Conservation (phyloP, 2,113 vertebrate genomes). For the Grallaria varia region DNA sequence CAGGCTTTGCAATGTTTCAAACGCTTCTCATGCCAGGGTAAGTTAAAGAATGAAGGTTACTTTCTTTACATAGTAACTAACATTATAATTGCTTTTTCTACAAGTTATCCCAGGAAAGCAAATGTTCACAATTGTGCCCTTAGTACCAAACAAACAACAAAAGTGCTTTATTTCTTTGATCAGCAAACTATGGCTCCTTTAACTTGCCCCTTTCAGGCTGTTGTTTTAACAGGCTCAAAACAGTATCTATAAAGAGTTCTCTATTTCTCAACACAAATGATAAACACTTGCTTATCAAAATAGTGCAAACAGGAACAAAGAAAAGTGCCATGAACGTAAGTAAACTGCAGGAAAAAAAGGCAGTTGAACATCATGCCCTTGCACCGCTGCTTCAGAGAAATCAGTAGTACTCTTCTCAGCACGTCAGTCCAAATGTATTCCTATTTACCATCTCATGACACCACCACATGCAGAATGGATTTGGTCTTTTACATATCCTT, state of each 20-base stretch:
- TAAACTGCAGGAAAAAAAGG: slow-evolving; percentile 14
- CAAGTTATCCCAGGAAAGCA: not conserved
- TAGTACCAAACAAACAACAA: slow-evolving; percentile 11
- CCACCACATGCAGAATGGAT: not conserved
- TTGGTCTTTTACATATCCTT: not conserved
- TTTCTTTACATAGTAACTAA: not conserved
- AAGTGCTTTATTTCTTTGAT: slow-evolving; percentile 14
- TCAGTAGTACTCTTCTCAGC: slow-evolving; percentile 49
- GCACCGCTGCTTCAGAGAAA: not conserved
- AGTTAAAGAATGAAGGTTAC: not conserved
- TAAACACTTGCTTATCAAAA: slow-evolving; percentile 23
- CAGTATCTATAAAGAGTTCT: not conserved
- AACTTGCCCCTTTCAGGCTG: not conserved
- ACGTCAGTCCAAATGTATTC: not conserved
- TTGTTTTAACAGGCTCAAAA: not conserved
- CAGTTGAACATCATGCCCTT: not conserved
- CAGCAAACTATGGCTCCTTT: not conserved
- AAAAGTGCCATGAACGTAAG: slow-evolving; percentile 19
- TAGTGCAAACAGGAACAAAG: slow-evolving; percentile 59
- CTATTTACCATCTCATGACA: not conserved
- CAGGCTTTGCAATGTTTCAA: not conserved
- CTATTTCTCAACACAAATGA: not conserved
- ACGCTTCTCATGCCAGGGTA: not conserved
- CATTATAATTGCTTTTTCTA: not conserved
- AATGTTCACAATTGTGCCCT: not conserved